Evolutionary conservation across 2,888 invertebrate species (phyloP).

Genomic region (Esperia sulphurella): DNA sequence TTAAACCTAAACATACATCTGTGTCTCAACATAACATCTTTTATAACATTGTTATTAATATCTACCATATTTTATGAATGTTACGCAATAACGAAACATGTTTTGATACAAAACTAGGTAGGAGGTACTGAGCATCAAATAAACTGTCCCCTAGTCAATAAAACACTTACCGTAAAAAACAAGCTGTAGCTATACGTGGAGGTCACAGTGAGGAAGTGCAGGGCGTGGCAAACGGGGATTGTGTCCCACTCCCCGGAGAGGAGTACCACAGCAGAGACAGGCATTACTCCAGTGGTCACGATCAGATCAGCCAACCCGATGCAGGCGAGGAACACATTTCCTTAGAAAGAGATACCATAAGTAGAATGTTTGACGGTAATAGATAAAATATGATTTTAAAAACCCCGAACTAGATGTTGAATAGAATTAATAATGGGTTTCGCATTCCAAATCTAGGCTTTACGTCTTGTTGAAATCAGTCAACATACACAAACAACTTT

Average conservation of each 20-base stretch:
- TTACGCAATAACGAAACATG: neutral
- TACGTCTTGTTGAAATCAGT: too few species aligned
- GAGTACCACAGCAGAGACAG: slow-evolving; percentile 83
- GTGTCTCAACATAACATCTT: neutral
- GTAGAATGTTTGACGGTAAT: too few species aligned
- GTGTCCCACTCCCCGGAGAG: slow-evolving; percentile 82
- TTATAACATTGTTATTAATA: neutral
- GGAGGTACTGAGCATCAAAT: too few species aligned
- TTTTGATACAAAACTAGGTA: too few species aligned
- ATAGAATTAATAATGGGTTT: too few species aligned
- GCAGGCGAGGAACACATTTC: slow-evolving; percentile 88
- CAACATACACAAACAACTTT: too few species aligned
- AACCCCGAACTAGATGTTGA: too few species aligned
- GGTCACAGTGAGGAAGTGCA: slow-evolving; percentile 83
- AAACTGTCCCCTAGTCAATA: neutral
- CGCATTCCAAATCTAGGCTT: too few species aligned
- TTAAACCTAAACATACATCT: too few species aligned
- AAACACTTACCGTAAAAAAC: slow-evolving; percentile 66
- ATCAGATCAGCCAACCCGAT: slow-evolving; percentile 86
- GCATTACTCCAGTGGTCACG: slow-evolving; percentile 84
- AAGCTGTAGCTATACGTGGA: slow-evolving; percentile 77
- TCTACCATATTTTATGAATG: neutral
- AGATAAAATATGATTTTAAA: too few species aligned
- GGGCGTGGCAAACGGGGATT: slow-evolving; percentile 79
- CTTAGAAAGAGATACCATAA: slow-evolving; percentile 32